phyloP scores from a whole-genome alignment of 2,797 vertebrate species.

The Centropyge bicolor region DNA sequence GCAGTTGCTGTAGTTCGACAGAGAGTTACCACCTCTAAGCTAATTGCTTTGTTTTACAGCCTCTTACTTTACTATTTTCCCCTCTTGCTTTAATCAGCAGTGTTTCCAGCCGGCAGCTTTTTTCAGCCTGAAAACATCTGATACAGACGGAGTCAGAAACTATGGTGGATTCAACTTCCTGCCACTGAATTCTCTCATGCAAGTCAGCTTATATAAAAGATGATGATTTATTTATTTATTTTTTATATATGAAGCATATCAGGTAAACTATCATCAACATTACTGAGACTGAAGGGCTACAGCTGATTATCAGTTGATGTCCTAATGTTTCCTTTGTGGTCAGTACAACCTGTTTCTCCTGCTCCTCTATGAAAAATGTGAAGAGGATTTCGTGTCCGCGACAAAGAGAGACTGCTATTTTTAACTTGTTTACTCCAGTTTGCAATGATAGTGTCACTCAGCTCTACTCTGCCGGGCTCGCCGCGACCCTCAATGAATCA shows the following conservation, averaged over 20 bases:
- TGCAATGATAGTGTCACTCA: constrained; percentile 71
- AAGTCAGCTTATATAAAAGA: neutral
- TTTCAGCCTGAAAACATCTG: too few species aligned
- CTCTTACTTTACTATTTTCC: too few species aligned
- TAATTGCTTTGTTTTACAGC: too few species aligned
- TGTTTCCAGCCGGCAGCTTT: neutral
- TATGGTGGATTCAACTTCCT: neutral
- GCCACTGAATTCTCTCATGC: neutral
- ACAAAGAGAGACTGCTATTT: constrained; percentile 53
- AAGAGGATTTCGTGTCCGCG: neutral
- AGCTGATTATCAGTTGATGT: neutral
- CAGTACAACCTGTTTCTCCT: neutral
- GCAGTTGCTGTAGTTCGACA: too few species aligned
- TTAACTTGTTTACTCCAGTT: constrained; percentile 66
- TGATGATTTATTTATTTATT: neutral
- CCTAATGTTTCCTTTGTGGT: neutral
- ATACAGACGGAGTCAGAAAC: too few species aligned
- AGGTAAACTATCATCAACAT: neutral
- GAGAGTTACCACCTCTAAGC: too few species aligned
- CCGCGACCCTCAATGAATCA: constrained; percentile 67
- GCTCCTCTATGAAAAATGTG: neutral
- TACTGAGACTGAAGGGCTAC: neutral
- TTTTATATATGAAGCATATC: neutral
- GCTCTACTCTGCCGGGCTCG: constrained; percentile 34
- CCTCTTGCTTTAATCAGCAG: neutral